Base-by-base conservation (phyloP, 2,797 vertebrate species). In the Todus mexicanus region DNA sequence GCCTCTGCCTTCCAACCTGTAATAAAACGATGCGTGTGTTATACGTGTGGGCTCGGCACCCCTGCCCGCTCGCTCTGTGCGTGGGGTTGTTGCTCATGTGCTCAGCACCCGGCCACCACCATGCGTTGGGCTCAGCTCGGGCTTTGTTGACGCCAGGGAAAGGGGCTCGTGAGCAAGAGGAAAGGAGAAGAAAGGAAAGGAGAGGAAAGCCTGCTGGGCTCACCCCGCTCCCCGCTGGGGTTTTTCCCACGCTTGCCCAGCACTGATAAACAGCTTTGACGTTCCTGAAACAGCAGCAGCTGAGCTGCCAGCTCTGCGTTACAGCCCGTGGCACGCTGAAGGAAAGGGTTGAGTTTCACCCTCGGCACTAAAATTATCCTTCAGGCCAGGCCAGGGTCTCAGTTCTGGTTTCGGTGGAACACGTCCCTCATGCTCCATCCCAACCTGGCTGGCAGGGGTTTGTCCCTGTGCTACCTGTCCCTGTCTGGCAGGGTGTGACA, bases 21-120 rank as follows among this genome's bases (percentile, higher is more conserved):
- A 60, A 42, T n/a, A 45, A 57, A 56, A 38, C 29, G 9, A 16
- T 9, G 10, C 1, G 2, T 65, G 50, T 31, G 21, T 48, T 40
- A 6, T 14, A 40, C 1, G 0, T 47, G 42, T 35, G 59, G 77
- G 12, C 38, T 88, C 25, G 45, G 29, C 78, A 42, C 26, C 20
- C 35, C 51, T 66, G 51, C 0, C 0, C 3, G 12, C 79, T 77
- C 1, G 0, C 35, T 57, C 35, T 0, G 1, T 63, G 31, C 38
- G 2, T 1, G 2, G n/a, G 15, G 4, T 10, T 26, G 35, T 33
- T 72, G 71, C 64, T 89, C 40, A 23, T 4, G 57, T 2, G 2
- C 65, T 89, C 61, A 64, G 60, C 85, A 40, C 43, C 17, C 0
- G 0, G 26, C 65, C 1, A 0, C 87, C 90, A 74, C 51, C 21